These are phyloP conservation scores for Pantala flavescens DNA, from an alignment of 1,140 invertebrate genomes.

Conservation along the genomic window DNA sequence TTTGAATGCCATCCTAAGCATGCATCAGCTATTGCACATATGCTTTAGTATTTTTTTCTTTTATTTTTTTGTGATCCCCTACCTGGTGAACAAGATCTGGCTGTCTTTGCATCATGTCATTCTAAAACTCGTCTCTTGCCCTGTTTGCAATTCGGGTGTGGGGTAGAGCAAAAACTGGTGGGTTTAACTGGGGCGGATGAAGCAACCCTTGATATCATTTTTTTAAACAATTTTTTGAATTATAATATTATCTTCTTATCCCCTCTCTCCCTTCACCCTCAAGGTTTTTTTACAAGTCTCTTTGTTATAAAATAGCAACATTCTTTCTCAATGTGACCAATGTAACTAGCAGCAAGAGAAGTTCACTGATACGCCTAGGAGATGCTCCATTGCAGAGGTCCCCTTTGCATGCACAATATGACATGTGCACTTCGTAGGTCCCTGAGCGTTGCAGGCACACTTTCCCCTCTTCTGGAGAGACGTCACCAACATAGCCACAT, in stretches of 20 bases:
- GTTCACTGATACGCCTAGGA: neutral
- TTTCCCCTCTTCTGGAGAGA: constrained; percentile 40
- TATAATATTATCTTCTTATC: neutral
- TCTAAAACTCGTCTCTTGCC: neutral
- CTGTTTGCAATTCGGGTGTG: neutral
- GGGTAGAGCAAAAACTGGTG: neutral
- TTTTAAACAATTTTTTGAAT: constrained; percentile 11
- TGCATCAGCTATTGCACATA: neutral
- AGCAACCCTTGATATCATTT: neutral
- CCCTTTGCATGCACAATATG: constrained; percentile 62
- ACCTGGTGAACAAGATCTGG: neutral
- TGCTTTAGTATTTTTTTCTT: neutral
- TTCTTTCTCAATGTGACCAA: neutral
- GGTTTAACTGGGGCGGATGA: neutral
- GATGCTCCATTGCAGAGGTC: constrained; percentile 55
- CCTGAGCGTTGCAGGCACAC: constrained; percentile 53
- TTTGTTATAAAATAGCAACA: constrained; percentile 1
- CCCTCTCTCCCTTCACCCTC: neutral
- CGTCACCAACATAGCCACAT: constrained; percentile 60
- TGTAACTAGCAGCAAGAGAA: neutral
- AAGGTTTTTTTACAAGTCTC: neutral
- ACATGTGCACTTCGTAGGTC: constrained; percentile 58
- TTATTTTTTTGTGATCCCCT: neutral
- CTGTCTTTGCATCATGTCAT: neutral
- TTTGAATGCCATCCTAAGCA: neutral